Conservation (phyloP, 1,140 invertebrate genomes). For the Drosophila micromelanica region DNA sequence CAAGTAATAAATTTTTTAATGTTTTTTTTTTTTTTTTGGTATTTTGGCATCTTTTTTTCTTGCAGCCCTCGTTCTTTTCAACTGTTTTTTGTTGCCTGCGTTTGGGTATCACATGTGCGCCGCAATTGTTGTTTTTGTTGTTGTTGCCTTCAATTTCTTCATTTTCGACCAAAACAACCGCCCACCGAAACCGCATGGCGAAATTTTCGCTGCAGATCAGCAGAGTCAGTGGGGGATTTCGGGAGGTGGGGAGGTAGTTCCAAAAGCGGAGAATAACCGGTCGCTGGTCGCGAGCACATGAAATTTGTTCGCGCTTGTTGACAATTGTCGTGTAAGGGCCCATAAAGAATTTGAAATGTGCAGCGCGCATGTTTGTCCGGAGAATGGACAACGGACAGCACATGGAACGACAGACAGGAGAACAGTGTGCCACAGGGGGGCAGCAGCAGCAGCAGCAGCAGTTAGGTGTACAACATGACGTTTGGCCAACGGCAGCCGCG, state of each 20-base stretch:
- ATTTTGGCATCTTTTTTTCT: not conserved
- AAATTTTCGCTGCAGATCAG: slow-evolving; percentile 62
- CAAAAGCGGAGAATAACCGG: slow-evolving; percentile 37
- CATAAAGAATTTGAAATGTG: slow-evolving; percentile 67
- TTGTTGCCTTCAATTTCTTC: slow-evolving; percentile 71
- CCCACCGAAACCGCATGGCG: slow-evolving; percentile 49
- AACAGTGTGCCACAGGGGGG: not conserved
- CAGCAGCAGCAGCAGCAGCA: not conserved
- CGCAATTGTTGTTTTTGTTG: slow-evolving; percentile 37
- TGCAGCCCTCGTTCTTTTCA: not conserved
- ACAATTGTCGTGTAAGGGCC: slow-evolving; percentile 75
- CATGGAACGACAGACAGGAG: not conserved
- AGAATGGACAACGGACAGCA: slow-evolving; percentile 5
- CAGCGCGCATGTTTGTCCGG: slow-evolving; percentile 51
- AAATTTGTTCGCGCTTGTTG: slow-evolving; percentile 81
- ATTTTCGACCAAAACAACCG: slow-evolving; percentile 57
- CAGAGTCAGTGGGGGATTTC: slow-evolving; percentile 3
- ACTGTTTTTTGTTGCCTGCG: not conserved
- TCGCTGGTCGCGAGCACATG: slow-evolving; percentile 19
- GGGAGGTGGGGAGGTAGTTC: not conserved
- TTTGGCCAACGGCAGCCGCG: slow-evolving; percentile 41
- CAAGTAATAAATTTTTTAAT: no score
- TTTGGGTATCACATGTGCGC: slow-evolving; percentile 49
- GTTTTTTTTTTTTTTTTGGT: not conserved
- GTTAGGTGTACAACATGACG: slow-evolving; percentile 47